Conservation (phyloP, 2,888 invertebrate species). For the Conus canariensis region DNA sequence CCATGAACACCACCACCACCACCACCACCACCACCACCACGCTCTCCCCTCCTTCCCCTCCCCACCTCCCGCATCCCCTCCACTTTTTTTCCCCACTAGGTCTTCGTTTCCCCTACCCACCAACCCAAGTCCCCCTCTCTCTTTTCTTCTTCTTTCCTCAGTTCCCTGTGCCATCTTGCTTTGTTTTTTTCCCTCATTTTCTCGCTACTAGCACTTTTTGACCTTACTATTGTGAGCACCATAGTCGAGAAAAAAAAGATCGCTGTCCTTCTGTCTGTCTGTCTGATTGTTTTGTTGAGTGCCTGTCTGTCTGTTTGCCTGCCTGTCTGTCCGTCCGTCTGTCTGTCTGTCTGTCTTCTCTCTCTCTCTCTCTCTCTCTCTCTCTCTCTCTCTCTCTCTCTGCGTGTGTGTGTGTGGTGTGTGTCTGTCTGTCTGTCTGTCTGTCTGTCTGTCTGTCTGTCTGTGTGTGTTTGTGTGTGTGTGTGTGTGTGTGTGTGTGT, state of each 20-base stretch:
- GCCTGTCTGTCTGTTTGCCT: not conserved
- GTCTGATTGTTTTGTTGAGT: not conserved
- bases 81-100: not conserved
- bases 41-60: not conserved
- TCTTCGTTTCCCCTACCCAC: not conserved
- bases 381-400: not conserved
- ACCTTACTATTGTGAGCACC: not conserved
- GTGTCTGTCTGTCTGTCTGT: not conserved
- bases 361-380: not conserved
- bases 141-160: not conserved
- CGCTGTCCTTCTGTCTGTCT: not conserved
- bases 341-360: conserved; percentile 1
- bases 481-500: not conserved
- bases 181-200: not conserved
- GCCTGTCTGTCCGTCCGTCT: not conserved
- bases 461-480: not conserved
- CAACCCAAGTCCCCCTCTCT: not conserved
- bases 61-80: not conserved
- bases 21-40: not conserved
- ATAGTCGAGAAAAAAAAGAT: no score
- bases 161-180: not conserved
- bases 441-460: not conserved
- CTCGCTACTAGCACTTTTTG: not conserved
- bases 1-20: not conserved
- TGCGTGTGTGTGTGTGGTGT: conserved; percentile 4